Conservation (phyloP, 2,797 vertebrate genomes). For the Nasua narica region DNA sequence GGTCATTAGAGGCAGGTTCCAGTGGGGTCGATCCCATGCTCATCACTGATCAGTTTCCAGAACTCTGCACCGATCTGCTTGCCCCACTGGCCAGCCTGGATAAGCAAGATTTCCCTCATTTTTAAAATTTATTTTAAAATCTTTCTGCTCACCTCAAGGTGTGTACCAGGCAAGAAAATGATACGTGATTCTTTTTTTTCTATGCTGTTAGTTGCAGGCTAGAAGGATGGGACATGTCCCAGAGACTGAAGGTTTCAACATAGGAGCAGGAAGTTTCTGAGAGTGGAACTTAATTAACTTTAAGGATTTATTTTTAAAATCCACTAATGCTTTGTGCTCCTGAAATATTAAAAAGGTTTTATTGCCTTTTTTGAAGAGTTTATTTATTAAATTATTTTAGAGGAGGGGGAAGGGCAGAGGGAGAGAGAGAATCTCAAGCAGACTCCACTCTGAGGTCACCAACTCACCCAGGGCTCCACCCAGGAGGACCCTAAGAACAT, state of each 20-base stretch:
- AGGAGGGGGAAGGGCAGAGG: neutral
- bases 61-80: conserved; percentile 87
- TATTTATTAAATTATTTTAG: too few species aligned
- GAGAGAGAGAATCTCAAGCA: neutral
- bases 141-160: conserved; percentile 43
- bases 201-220: conserved; percentile 32
- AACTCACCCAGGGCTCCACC: neutral
- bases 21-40: conserved; percentile 91
- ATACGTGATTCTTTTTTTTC: neutral
- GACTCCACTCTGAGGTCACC: neutral
- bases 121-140: conserved; percentile 14
- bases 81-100: conserved; percentile 93
- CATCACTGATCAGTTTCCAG: conserved; percentile 93
- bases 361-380: neutral
- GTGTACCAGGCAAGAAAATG: neutral
- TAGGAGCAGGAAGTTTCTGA: conserved; percentile 56
- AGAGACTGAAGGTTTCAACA: conserved; percentile 46
- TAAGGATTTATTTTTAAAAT: neutral
- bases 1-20: conserved; percentile 90
- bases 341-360: neutral
- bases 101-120: conserved; percentile 93
- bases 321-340: neutral
- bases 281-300: conserved; percentile 8
- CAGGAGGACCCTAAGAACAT: neutral
- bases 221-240: conserved; percentile 1